A percentile compares a stretch with the other conserved stretches of the same genome.
phyloP scores from a whole-genome alignment of 2,888 invertebrate genomes.

The Lepidocyrtinus sp. region DNA sequence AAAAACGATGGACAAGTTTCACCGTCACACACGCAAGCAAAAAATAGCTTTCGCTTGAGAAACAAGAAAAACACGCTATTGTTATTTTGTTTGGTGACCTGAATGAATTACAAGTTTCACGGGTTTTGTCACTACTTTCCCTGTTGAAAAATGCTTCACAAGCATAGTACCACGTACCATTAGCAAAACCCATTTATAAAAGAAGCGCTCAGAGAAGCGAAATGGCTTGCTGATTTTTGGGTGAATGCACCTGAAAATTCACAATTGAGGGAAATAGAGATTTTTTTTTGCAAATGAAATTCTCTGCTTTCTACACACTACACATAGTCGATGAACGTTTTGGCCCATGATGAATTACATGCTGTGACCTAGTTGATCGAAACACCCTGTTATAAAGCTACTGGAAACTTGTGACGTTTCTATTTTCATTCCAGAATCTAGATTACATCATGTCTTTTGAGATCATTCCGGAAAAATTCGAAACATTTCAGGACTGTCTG shows the following conservation, averaged over 20 bases:
- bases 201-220: not conserved
- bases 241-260: not conserved
- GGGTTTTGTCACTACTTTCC: conserved; percentile 8
- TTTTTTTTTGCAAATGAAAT: not conserved
- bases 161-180: not conserved
- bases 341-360: conserved; percentile 51
- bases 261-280: not conserved
- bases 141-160: not conserved
- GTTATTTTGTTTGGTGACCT: conserved; percentile 53
- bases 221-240: not conserved
- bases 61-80: conserved; percentile 29
- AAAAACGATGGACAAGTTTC: not conserved
- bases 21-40: not conserved
- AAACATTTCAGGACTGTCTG: too few species aligned
- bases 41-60: not conserved
- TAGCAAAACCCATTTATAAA: not conserved
- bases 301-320: too few species aligned
- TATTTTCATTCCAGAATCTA: too few species aligned
- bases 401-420: too few species aligned
- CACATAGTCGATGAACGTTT: not conserved
- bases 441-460: too few species aligned
- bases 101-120: conserved; percentile 46
- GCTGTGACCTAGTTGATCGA: conserved; percentile 14
- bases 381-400: too few species aligned
- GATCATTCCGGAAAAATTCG: too few species aligned